These are phyloP conservation scores for Rutpela maculata DNA, from an alignment of 2,888 invertebrate species.

Conservation along the genomic window DNA sequence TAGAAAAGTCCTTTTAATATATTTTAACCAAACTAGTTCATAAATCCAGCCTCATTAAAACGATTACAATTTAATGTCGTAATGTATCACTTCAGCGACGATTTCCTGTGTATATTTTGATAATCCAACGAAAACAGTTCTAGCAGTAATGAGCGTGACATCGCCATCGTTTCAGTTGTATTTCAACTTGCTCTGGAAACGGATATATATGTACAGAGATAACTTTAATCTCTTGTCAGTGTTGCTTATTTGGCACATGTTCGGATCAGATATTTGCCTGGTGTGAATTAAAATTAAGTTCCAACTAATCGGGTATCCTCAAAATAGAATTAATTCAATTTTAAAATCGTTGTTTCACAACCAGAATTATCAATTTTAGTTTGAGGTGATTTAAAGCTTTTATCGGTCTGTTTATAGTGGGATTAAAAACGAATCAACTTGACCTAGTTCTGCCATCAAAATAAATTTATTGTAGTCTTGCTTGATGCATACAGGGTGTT, in stretches of 20 bases:
- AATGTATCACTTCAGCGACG: not conserved
- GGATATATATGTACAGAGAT: slow-evolving; percentile 35
- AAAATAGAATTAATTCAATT: slow-evolving; percentile 3
- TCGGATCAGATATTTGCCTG: slow-evolving; percentile 27
- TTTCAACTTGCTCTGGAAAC: slow-evolving; percentile 15
- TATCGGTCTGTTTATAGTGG: too few relatives aligned
- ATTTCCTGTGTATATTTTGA: slow-evolving; percentile 3
- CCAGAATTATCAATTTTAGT: not conserved
- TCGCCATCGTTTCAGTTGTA: slow-evolving; percentile 25
- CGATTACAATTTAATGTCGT: not conserved
- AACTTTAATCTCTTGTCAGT: slow-evolving; percentile 42
- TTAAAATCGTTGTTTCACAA: slow-evolving; percentile 2
- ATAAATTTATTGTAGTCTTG: too few relatives aligned
- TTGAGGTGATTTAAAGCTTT: slow-evolving; percentile 4
- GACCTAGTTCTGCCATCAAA: too few relatives aligned
- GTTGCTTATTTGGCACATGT: slow-evolving; percentile 42
- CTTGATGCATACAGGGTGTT: too few relatives aligned
- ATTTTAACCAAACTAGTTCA: not conserved
- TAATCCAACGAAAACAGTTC: not conserved
- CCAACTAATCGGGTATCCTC: slow-evolving; percentile 12
- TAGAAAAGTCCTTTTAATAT: too few relatives aligned
- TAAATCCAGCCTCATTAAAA: not conserved
- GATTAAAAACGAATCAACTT: too few relatives aligned
- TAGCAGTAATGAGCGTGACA: slow-evolving; percentile 12
- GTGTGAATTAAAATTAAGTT: slow-evolving; percentile 28